These are phyloP conservation scores for Ganaspis brasiliensis DNA, from an alignment of 2,888 invertebrate species.

Conservation along the genomic window DNA sequence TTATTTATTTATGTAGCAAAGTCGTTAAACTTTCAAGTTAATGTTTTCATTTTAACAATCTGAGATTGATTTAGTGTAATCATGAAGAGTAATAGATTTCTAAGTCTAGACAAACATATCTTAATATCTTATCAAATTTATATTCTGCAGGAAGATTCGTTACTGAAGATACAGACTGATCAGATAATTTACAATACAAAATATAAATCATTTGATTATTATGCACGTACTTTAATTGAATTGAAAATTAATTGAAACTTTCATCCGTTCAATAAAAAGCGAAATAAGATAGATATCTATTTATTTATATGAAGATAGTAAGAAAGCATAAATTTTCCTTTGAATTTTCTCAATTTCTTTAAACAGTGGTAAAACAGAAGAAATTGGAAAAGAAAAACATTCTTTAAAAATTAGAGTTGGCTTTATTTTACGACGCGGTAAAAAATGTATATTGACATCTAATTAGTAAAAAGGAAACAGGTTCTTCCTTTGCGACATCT, in stretches of 20 bases:
- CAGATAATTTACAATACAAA: constrained; percentile 11
- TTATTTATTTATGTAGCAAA: background rate
- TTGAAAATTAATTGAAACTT: constrained; percentile 3
- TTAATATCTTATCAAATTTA: constrained; percentile 15
- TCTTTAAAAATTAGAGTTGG: background rate
- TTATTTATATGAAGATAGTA: too few relatives aligned
- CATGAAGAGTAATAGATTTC: background rate
- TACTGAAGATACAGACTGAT: background rate
- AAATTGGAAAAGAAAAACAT: background rate
- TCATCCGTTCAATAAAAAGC: background rate
- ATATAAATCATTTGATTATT: background rate
- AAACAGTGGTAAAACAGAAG: background rate
- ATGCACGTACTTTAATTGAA: background rate
- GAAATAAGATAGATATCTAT: background rate
- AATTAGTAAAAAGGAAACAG: constrained; percentile 23
- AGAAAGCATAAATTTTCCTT: too few relatives aligned
- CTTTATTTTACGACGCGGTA: background rate
- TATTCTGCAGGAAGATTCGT: constrained; percentile 4
- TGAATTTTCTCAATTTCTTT: too few relatives aligned
- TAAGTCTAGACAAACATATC: constrained; percentile 8
- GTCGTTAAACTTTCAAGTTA: constrained; percentile 6
- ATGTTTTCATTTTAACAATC: background rate
- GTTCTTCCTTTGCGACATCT: constrained; percentile 19
- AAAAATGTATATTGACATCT: constrained; percentile 20
- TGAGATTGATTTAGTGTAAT: background rate